Percentiles rank a stretch among this genome's conserved stretches.
phyloP scores from a whole-genome alignment of 2,888 invertebrate genomes.

The Stenolophus ochropezus region DNA sequence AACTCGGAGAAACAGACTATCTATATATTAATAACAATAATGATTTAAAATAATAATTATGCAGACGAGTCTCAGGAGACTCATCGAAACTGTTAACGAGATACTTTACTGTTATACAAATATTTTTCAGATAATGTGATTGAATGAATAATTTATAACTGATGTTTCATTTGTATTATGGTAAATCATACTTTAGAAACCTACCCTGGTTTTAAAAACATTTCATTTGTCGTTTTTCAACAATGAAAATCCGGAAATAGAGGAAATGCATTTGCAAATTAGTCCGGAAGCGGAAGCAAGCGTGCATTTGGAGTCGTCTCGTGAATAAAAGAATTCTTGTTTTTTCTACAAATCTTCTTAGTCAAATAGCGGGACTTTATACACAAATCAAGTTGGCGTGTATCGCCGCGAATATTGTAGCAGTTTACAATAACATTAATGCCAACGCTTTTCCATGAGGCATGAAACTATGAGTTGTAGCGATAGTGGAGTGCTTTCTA shows the following conservation, averaged over 20 bases:
- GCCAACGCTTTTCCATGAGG: background rate
- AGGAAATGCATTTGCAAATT: slow-evolving; percentile 8
- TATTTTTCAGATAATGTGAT: no score
- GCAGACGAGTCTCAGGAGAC: no score
- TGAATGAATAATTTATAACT: background rate
- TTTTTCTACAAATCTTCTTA: background rate
- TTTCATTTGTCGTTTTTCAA: background rate
- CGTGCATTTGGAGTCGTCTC: background rate
- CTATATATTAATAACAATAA: no score
- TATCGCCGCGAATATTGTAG: background rate
- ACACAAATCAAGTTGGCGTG: background rate
- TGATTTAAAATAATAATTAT: no score
- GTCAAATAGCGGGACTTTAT: background rate
- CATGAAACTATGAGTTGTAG: background rate
- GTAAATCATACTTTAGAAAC: background rate
- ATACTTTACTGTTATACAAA: no score
- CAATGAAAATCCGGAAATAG: background rate
- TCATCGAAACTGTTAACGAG: no score
- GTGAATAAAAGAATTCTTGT: slow-evolving; percentile 10
- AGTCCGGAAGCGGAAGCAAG: background rate
- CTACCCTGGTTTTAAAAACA: background rate
- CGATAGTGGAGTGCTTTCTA: background rate
- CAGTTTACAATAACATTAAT: background rate
- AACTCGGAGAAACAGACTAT: no score
- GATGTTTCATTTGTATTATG: background rate